phyloP scores from a whole-genome alignment of 1,140 invertebrate species.

The Grapholita molesta region DNA sequence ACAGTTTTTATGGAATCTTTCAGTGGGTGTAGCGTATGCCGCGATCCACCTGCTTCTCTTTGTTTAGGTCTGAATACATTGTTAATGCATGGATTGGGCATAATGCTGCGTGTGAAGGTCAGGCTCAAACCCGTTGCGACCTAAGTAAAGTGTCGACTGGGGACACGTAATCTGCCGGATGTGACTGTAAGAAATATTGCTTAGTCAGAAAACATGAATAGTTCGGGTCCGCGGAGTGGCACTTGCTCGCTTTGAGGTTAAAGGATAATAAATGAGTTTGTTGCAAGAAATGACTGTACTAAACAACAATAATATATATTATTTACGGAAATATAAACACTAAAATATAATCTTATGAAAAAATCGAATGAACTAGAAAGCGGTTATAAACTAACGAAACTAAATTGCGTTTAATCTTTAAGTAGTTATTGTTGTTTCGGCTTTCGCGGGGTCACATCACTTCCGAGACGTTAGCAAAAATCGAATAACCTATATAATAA shows the following conservation, averaged over 20 bases:
- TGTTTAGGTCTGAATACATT: slow-evolving; percentile 56
- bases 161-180: neutral
- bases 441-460: no score
- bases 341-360: no score
- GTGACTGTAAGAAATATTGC: slow-evolving; percentile 7
- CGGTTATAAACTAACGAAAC: no score
- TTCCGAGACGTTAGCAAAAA: no score
- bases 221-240: neutral
- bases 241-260: neutral
- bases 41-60: slow-evolving; percentile 54
- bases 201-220: neutral
- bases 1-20: slow-evolving; percentile 69
- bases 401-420: no score
- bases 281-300: neutral
- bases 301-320: neutral
- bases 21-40: slow-evolving; percentile 41
- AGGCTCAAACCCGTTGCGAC: slow-evolving; percentile 16
- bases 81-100: slow-evolving; percentile 42
- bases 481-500: no score
- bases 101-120: slow-evolving; percentile 23
- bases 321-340: no score
- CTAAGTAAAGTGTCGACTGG: slow-evolving; percentile 14
- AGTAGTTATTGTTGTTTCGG: no score
- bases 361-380: no score
- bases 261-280: neutral